Evolutionary conservation across 2,888 invertebrate genomes (phyloP), one percentile per base, ranked within the genome.

Genomic region (Hyposoter dolosus): DNA sequence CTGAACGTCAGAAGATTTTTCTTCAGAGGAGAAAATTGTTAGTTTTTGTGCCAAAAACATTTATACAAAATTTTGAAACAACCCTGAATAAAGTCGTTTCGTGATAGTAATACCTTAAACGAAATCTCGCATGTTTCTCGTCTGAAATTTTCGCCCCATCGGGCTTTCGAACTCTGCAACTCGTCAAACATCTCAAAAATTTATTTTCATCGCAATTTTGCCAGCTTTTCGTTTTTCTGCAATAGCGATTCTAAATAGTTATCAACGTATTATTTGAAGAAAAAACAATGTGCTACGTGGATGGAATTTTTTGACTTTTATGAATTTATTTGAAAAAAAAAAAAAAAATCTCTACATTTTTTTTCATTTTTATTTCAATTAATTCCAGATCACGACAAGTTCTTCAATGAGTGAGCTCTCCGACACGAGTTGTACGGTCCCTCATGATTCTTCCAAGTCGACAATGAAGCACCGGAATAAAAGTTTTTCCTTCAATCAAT

Each of bases 351-450:
- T 9, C 53, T n/a, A 23, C 23, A 50, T 19, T n/a, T 6, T n/a
- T 45, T 60, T 45, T 66, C 3, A 32, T 63, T 23, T 56, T 10
- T 23, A 56, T 12, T 56, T 12, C 12, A 23, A 15, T 60, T 28
- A 7, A 53, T 83, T 43, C 71, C 23, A 91, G 92, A 82, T 90
- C 23, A 89, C 81, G 53, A 76, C 80, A 53, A 90, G 88, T 71
- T 91, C 92, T 47, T 91, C 92, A 3, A 68, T 88, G 56, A 91
- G 89, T 40, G 91, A 91, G 10, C 35, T 89, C 17, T 89, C 92
- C 7, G 92, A 90, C 12, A 86, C 83, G 12, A 85, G 84, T 43
- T 82, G 82, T 32, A 53, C 72, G 12, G 43, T 82, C 28, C 66
- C 69, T 43, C 60, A 79, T 40, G 79, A 74, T 45, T 69, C 17